A percentile compares a stretch with the other conserved stretches of the same genome.
Conservation (phyloP, 2,888 invertebrate genomes). For the Chamaedrilus cognettii region DNA sequence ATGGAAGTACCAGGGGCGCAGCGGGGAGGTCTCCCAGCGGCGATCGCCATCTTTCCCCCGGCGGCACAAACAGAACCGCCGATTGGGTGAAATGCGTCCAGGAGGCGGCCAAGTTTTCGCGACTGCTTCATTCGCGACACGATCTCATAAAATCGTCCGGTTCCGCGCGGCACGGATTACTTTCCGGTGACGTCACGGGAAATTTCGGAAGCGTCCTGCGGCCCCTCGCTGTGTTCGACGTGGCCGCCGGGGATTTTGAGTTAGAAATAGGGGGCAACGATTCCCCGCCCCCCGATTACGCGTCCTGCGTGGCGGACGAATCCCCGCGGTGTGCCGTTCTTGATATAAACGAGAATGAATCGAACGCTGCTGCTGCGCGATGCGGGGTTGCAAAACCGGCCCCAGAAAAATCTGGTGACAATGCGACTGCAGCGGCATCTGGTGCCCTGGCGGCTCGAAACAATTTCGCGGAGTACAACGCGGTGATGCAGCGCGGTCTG, state of each 20-base stretch:
- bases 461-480: not conserved
- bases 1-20: not conserved
- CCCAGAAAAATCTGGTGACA: not conserved
- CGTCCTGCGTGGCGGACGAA: constrained; percentile 18
- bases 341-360: constrained; percentile 23
- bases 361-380: not conserved
- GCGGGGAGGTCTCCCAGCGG: not conserved
- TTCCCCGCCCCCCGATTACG: constrained; percentile 28
- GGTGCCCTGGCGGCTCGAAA: not conserved
- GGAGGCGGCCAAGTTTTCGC: constrained; percentile 24
- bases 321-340: not conserved
- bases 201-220: not conserved
- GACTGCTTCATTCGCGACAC: constrained; percentile 25
- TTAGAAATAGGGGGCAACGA: constrained; percentile 9
- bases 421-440: no score
- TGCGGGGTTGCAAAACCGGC: not conserved
- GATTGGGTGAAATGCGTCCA: constrained; percentile 56
- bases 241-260: not conserved
- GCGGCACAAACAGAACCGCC: constrained; percentile 42
- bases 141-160: constrained; percentile 19
- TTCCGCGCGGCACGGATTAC: not conserved
- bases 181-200: not conserved
- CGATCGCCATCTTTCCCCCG: not conserved
- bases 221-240: constrained; percentile 8
- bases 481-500: not conserved